Evolutionary conservation across 1,140 invertebrate species (phyloP), one percentile per base, ranked within the genome.

Genomic region (Pseudomyrmex cubaensis): DNA sequence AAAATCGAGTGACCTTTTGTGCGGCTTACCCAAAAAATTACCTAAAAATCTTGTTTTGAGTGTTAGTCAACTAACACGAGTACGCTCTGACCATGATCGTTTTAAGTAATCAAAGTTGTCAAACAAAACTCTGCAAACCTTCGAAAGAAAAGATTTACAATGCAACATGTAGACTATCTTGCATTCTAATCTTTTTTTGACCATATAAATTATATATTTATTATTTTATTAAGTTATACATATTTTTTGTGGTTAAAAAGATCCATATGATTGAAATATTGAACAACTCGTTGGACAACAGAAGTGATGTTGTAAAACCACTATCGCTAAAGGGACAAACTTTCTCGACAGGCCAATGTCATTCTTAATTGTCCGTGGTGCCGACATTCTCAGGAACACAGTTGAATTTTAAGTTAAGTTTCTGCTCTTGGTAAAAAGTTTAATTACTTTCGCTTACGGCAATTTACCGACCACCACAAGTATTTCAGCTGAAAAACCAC

Each of bases 321-420:
- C 44, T 7, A 48, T 13, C 4, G 48, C 46, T 50, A 66, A 66
- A 4, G n/a, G 5, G 1, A 66, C 20, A 35, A 70, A 56, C 67
- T 70, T 70, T 54, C 3, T 7, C 2, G 3, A 35, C 25, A 10
- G 59, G 46, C 20, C 35, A 61, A 50, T 76, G 61, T 13, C 12
- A 64, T 35, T 70, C 63, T 78, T 72, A 72, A 80, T 72, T 70
- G 66, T 72, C 50, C n/a, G 46, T 12, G 2, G 2, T 70, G 9
- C 22, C 15, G 44, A 59, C 35, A 56, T 67, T 67, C 17, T 56
- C 50, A 35, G 17, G 9, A 67, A 56, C 13, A 35, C 61, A 67
- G 63, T 77, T 77, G 62, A 64, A 77, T 77, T 77, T 77, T 67
- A 67, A 77, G 59, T 76, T 63, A 63, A 76, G 61, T 77, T 77